These are phyloP conservation scores for Apistogramma diplotaenia DNA, from an alignment of 2,113 vertebrate species.

Conservation along the genomic window DNA sequence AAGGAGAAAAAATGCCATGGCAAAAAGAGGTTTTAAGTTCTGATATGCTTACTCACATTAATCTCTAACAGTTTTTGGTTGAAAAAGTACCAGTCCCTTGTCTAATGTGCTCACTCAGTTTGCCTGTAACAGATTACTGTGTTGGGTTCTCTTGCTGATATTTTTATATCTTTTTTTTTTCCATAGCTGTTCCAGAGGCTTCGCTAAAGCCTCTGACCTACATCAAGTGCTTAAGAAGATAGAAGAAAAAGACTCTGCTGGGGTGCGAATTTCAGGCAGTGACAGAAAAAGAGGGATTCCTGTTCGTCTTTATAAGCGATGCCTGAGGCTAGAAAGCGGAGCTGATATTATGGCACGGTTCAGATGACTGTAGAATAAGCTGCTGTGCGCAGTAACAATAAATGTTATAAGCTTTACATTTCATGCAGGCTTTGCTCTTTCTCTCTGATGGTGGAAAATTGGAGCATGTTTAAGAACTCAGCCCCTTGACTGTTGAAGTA, in stretches of 20 bases:
- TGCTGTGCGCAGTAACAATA: slow-evolving; percentile 16
- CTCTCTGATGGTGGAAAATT: not conserved
- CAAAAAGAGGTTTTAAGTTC: slow-evolving; percentile 51
- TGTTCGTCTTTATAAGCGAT: slow-evolving; percentile 64
- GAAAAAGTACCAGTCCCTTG: not conserved
- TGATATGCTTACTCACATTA: slow-evolving; percentile 4
- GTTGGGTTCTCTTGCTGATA: slow-evolving; percentile 8
- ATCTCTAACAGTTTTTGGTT: not conserved
- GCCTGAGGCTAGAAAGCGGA: slow-evolving; percentile 56
- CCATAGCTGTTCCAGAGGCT: slow-evolving; percentile 56
- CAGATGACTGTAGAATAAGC: slow-evolving; percentile 36
- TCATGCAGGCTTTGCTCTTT: not conserved
- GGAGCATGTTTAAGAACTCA: not conserved
- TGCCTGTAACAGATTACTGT: slow-evolving; percentile 3
- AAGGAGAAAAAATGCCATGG: slow-evolving; percentile 39
- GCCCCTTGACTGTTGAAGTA: not conserved
- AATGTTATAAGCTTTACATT: slow-evolving; percentile 26
- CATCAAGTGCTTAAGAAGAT: slow-evolving; percentile 62
- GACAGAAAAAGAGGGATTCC: slow-evolving; percentile 56
- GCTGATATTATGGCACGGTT: slow-evolving; percentile 21
- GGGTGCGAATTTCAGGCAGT: slow-evolving; percentile 38
- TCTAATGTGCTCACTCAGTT: not conserved
- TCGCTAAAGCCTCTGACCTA: slow-evolving; percentile 64
- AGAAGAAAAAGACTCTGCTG: slow-evolving; percentile 39
- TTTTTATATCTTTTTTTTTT: slow-evolving; percentile 30